Base-by-base conservation (phyloP, 2,113 vertebrate genomes). In the Hucho hucho region DNA sequence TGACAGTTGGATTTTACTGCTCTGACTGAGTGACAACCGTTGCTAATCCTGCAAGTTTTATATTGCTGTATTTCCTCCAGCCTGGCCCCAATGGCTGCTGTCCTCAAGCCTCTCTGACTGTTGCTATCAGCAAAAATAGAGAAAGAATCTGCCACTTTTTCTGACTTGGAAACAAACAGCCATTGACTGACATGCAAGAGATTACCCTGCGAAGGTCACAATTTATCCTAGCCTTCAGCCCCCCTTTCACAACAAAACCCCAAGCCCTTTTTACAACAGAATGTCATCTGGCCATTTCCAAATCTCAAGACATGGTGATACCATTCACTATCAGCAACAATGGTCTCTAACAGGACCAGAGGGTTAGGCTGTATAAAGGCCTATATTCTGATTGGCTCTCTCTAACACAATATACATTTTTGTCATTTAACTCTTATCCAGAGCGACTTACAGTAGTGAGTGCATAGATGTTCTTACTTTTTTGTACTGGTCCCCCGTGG, bases 231-330 rank as follows among this genome's bases (percentile, higher is more conserved):
- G 84, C 83, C 83, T 89, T 91, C 89, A 83, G 91, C 82, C 70
- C 64, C 80, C 88, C 83, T 90, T 90, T 83, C 87, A 87, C 87
- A 87, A 89, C 87, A 84, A 82, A 86, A 89, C 83, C 86, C 87
- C 67, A 26, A 81, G 82, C 82, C 80, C 82, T 88, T 90, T 89
- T 81, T 86, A 90, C 86, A 89, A 91, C 85, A 86, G 86, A 92
- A 91, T 88, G 89, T 89, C 90, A 92, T 93, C 90, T 90, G 90
- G 90, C 87, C 85, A 90, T 88, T 92, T 90, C 37, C 37, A 43
- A 43, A 43, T 43, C 88, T 85, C 86, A 86, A 87, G 79, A 81
- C 87, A 87, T 70, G 77, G 84, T 89, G 90, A 92, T 91, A 90
- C 87, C 87, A 88, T 91, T 92, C 88, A 92, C 79, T 56, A 61